Conservation (phyloP, 2,797 vertebrate species). For the Tenualosa thibaudeaui region DNA sequence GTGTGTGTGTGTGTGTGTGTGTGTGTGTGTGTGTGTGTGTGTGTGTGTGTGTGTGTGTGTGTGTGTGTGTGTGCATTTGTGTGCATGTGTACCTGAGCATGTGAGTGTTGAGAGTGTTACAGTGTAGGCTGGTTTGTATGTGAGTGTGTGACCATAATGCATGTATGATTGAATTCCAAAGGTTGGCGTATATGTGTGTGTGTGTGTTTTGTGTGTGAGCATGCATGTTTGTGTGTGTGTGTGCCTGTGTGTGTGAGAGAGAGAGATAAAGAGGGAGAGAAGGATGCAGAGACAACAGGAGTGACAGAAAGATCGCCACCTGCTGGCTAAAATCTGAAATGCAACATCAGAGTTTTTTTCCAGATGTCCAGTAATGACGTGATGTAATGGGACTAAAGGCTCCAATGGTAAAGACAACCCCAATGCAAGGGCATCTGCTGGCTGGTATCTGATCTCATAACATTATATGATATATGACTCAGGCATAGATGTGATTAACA, state of each 20-base stretch:
- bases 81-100: neutral
- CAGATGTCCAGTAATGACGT: no score
- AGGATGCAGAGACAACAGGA: no score
- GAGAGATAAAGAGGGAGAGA: no score
- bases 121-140: neutral
- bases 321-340: neutral
- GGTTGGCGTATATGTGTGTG: neutral
- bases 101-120: neutral
- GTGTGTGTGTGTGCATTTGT: neutral
- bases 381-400: no score
- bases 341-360: no score
- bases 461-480: no score
- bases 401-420: no score
- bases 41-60: neutral
- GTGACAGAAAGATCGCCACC: neutral
- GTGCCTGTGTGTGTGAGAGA: neutral
- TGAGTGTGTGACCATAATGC: neutral
- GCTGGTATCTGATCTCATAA: no score
- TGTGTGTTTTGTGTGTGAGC: neutral
- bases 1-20: neutral
- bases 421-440: no score
- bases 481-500: no score
- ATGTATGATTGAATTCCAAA: neutral
- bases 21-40: neutral
- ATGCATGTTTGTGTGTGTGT: neutral